Evolutionary conservation across 2,113 vertebrate genomes (phyloP).

Genomic region (Sebastes schlegelii): DNA sequence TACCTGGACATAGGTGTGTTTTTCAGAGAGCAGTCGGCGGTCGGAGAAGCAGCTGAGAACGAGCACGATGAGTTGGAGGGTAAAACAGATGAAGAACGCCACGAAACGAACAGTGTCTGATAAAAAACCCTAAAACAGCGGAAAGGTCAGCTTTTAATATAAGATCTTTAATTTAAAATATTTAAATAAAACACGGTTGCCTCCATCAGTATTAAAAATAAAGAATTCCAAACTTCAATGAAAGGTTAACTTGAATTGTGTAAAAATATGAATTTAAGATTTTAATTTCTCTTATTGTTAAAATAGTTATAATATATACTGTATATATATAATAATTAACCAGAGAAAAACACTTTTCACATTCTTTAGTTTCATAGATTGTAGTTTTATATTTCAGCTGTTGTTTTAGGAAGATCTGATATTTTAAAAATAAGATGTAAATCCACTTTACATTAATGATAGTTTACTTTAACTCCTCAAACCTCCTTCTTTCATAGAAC

Average conservation of each 20-base stretch:
- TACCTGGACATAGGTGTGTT: conserved; percentile 74
- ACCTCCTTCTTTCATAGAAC: neutral
- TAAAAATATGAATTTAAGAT: too few relatives aligned
- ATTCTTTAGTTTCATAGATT: too few relatives aligned
- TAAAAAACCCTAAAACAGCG: conserved; percentile 78
- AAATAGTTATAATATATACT: neutral
- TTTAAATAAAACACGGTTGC: too few relatives aligned
- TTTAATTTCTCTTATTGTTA: neutral
- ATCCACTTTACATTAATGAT: neutral
- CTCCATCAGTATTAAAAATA: neutral
- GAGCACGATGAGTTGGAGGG: conserved; percentile 83
- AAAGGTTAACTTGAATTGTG: neutral
- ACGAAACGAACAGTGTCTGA: conserved; percentile 76
- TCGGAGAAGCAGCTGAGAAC: conserved; percentile 88
- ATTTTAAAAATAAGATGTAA: neutral
- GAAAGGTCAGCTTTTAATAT: neutral
- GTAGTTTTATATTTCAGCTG: too few relatives aligned
- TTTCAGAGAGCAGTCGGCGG: conserved; percentile 76
- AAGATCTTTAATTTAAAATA: neutral
- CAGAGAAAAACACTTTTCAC: neutral
- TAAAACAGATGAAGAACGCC: conserved; percentile 81
- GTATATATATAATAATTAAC: neutral
- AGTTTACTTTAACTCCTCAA: neutral
- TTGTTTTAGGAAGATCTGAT: too few relatives aligned
- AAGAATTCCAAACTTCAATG: neutral